phyloP scores from a whole-genome alignment of 2,888 invertebrate genomes.

The Sinhomidia bicolor region DNA sequence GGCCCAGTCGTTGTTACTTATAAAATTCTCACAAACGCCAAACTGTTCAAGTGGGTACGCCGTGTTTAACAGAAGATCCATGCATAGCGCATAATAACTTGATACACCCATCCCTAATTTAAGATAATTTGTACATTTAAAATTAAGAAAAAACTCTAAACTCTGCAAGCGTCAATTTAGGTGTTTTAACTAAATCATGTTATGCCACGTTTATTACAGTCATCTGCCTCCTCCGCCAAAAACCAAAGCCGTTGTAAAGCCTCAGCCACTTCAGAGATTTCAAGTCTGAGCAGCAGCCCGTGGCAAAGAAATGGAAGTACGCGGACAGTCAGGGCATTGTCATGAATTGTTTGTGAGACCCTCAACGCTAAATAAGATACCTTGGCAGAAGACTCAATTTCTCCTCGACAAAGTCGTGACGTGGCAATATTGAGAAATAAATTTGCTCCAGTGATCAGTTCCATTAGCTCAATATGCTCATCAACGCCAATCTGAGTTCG shows the following conservation, averaged over 20 bases:
- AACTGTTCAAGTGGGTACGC: conserved; percentile 80
- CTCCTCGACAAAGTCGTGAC: conserved; percentile 71
- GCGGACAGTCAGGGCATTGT: conserved; percentile 71
- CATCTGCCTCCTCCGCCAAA: conserved; percentile 69
- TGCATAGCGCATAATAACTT: conserved; percentile 85
- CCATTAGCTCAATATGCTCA: conserved; percentile 71
- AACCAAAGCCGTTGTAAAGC: conserved; percentile 77
- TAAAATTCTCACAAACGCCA: conserved; percentile 76
- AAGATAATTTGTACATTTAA: not conserved
- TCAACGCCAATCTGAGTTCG: conserved; percentile 64
- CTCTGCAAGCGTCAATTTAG: no score
- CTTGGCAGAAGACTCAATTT: conserved; percentile 62
- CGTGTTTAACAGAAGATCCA: conserved; percentile 85
- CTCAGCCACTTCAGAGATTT: conserved; percentile 75
- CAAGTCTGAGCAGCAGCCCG: conserved; percentile 56
- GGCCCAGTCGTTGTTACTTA: conserved; percentile 74
- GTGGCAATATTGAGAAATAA: conserved; percentile 70
- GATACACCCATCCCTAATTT: conserved; percentile 83
- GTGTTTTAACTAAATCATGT: no score
- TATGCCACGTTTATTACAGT: conserved; percentile 54
- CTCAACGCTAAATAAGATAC: conserved; percentile 72
- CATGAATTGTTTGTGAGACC: conserved; percentile 75
- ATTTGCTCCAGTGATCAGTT: conserved; percentile 74
- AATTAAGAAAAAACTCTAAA: no score
- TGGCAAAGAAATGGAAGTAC: conserved; percentile 71